Percentiles rank a stretch among this genome's conserved stretches.
These are phyloP conservation scores for Polyergus mexicanus DNA, from an alignment of 1,140 invertebrate species.

Conservation along the genomic window DNA sequence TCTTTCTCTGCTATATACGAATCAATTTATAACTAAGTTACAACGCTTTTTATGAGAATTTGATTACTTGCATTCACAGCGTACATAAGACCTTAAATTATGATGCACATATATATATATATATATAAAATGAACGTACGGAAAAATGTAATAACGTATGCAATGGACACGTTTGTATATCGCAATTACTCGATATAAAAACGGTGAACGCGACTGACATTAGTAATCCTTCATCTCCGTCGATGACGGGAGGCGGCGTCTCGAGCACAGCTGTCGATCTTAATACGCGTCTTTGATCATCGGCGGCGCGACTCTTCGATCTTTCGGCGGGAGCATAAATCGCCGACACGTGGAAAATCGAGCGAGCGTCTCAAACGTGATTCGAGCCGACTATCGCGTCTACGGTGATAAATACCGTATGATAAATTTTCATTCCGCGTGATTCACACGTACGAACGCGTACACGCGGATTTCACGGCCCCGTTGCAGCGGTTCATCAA, in stretches of 20 bases:
- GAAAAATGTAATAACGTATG: conserved; percentile 29
- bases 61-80: neutral
- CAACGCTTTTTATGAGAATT: neutral
- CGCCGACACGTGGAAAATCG: conserved; percentile 58
- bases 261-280: conserved; percentile 62
- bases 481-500: conserved; percentile 69
- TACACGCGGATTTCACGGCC: conserved; percentile 20
- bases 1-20: neutral
- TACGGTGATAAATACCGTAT: conserved; percentile 74
- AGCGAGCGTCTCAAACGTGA: conserved; percentile 31
- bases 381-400: conserved; percentile 63
- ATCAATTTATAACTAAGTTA: neutral
- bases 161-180: neutral
- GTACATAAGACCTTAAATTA: neutral
- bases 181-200: conserved; percentile 24
- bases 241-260: conserved; percentile 11
- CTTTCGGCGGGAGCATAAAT: conserved; percentile 62
- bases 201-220: conserved; percentile 7
- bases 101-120: too few species aligned
- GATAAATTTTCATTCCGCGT: conserved; percentile 77
- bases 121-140: neutral
- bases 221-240: conserved; percentile 57
- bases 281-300: conserved; percentile 67
- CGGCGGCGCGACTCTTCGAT: conserved; percentile 58
- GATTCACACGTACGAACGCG: conserved; percentile 73